Conservation (phyloP, 2,113 vertebrate genomes). For the Pampusana beccarii region DNA sequence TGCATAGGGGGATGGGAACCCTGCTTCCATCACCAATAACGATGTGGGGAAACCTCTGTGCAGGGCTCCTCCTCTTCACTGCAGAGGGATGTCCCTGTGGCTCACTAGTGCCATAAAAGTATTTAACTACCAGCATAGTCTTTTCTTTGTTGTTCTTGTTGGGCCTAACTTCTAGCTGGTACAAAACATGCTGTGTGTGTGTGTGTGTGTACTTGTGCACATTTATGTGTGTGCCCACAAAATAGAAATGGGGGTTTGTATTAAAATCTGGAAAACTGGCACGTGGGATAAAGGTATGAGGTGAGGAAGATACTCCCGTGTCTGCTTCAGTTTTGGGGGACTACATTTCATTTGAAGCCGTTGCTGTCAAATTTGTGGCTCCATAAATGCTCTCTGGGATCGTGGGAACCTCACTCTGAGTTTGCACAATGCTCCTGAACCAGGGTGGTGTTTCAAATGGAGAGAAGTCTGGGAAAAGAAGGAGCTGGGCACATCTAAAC, state of each 20-base stretch:
- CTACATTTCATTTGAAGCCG: background rate
- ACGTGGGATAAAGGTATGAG: background rate
- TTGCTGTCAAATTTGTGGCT: background rate
- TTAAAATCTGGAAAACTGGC: background rate
- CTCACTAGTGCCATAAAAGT: background rate
- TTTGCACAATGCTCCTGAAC: background rate
- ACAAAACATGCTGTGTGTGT: background rate
- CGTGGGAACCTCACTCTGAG: background rate
- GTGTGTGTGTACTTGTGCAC: rapidly evolving
- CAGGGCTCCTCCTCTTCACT: background rate
- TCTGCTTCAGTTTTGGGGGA: background rate
- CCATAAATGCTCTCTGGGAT: background rate
- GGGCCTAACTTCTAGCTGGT: background rate
- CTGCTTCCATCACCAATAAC: background rate
- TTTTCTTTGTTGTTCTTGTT: background rate
- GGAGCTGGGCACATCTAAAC: background rate
- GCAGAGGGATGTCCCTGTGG: background rate
- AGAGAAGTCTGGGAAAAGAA: background rate
- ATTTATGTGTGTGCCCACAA: background rate
- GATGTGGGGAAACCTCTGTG: background rate
- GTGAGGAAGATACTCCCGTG: background rate
- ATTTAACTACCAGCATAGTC: background rate
- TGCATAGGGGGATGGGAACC: background rate
- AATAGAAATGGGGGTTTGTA: background rate
- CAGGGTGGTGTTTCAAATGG: background rate